A percentile compares a stretch with the other conserved stretches of the same genome.
Evolutionary conservation across 2,888 invertebrate species (phyloP).

Genomic region (Cephus pygmeus): DNA sequence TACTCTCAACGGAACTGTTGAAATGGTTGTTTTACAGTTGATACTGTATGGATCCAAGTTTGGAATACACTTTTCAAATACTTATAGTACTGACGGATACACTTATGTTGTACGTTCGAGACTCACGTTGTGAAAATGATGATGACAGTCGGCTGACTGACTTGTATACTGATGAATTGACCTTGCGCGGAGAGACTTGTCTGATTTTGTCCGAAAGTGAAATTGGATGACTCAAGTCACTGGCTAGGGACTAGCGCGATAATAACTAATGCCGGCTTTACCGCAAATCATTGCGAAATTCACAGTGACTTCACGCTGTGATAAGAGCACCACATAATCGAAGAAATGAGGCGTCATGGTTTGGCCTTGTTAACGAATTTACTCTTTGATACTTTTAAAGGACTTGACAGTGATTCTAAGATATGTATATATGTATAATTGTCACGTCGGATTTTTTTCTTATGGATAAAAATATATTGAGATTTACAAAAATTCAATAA

Average conservation of each 20-base stretch:
- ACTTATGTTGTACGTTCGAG: background rate
- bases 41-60: background rate
- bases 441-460: background rate
- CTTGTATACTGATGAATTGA: background rate
- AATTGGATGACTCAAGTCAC: slow-evolving; percentile 1
- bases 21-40: too few species aligned
- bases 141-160: background rate
- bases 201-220: background rate
- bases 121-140: background rate
- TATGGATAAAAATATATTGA: too few species aligned
- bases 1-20: background rate
- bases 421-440: background rate
- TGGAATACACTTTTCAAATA: background rate
- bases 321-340: background rate
- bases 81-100: background rate
- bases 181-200: background rate
- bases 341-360: background rate
- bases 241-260: background rate
- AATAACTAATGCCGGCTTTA: background rate
- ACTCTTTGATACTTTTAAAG: background rate
- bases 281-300: background rate
- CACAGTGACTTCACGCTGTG: background rate
- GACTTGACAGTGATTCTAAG: background rate
- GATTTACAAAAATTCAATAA: too few species aligned
- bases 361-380: background rate